Evolutionary conservation across 2,888 invertebrate species (phyloP).

Genomic region (Nezara viridula): DNA sequence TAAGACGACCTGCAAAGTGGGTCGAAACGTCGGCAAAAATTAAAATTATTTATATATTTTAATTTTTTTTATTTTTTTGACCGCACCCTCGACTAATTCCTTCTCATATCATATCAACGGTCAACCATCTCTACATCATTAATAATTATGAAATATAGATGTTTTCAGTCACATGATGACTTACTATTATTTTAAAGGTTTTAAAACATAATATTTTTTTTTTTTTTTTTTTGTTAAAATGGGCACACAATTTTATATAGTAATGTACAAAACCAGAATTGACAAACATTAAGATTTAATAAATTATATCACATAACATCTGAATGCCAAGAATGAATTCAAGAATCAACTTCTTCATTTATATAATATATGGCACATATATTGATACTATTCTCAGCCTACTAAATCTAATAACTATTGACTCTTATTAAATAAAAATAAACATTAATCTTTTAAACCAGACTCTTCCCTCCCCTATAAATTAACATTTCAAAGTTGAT

Average conservation of each 20-base stretch:
- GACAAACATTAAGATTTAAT: slow-evolving; percentile 53
- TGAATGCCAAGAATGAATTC: slow-evolving; percentile 56
- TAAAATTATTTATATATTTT: no score
- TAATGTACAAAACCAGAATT: slow-evolving; percentile 21
- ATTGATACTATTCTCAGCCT: slow-evolving; percentile 17
- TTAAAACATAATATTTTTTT: not conserved
- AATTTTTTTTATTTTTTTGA: no score
- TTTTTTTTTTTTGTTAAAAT: not conserved
- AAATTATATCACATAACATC: slow-evolving; percentile 44
- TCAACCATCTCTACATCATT: no score
- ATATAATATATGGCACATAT: slow-evolving; percentile 30
- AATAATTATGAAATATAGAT: not conserved
- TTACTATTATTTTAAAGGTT: not conserved
- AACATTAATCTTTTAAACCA: not conserved
- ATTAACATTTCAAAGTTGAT: slow-evolving; percentile 48
- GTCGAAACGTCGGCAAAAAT: no score
- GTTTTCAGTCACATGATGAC: not conserved
- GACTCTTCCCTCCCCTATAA: slow-evolving; percentile 46
- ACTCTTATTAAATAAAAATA: slow-evolving; percentile 35
- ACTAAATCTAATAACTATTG: slow-evolving; percentile 10
- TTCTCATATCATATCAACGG: no score
- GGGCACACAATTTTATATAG: not conserved
- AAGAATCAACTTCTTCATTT: slow-evolving; percentile 50
- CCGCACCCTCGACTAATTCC: no score
- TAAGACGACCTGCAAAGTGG: no score